These are phyloP conservation scores for Acanthosoma haemorrhoidale DNA, from an alignment of 2,888 invertebrate genomes.

Conservation along the genomic window DNA sequence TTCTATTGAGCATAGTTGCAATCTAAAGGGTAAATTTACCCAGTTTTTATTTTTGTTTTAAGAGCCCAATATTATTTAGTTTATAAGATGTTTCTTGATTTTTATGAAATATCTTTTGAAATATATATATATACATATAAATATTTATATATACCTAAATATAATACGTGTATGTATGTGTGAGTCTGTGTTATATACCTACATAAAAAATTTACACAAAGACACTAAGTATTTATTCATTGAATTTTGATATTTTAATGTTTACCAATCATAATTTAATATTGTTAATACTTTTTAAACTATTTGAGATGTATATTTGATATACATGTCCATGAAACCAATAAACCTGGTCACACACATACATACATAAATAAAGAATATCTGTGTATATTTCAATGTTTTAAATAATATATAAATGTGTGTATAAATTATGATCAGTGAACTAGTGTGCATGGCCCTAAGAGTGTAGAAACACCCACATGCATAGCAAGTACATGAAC, in stretches of 20 bases:
- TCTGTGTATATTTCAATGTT: constrained; percentile 30
- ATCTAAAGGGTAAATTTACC: constrained; percentile 2
- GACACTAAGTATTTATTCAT: too few species aligned
- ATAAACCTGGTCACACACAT: neutral
- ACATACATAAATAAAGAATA: neutral
- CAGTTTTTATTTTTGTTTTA: constrained; percentile 23
- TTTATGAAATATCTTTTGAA: constrained; percentile 18
- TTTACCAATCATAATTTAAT: neutral
- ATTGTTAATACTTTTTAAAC: neutral
- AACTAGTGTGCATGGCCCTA: constrained; percentile 21
- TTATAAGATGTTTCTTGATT: constrained; percentile 17
- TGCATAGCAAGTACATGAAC: constrained; percentile 27
- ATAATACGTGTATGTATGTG: neutral
- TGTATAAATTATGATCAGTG: neutral
- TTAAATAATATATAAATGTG: constrained; percentile 18
- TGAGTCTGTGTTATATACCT: neutral
- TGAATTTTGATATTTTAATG: neutral
- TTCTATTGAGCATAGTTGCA: constrained; percentile 27
- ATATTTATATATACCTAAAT: constrained; percentile 3
- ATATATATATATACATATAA: neutral
- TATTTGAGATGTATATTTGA: neutral
- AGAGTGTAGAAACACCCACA: constrained; percentile 24
- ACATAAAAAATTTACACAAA: neutral
- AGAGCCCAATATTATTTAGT: constrained; percentile 14
- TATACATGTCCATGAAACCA: neutral